Conservation (phyloP, 1,140 invertebrate genomes). For the Luehdorfia chinensis region DNA sequence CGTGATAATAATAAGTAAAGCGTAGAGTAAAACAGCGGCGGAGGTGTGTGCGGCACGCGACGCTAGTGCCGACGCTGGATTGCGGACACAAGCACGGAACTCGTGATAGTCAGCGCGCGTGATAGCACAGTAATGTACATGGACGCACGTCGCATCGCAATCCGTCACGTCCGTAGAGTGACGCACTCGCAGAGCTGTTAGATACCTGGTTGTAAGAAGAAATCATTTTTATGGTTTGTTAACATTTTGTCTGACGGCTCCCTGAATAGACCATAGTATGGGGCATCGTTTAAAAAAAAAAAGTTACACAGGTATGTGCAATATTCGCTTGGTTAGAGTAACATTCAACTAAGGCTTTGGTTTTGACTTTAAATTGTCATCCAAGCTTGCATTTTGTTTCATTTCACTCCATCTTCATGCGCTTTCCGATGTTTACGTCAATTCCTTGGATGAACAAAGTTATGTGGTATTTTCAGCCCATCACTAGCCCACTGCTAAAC, state of each 20-base stretch:
- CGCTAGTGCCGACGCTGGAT: conserved; percentile 83
- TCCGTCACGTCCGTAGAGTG: conserved; percentile 60
- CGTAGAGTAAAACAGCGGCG: conserved; percentile 57
- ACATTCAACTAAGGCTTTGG: too few species aligned
- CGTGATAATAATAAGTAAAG: conserved; percentile 59
- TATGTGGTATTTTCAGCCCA: too few species aligned
- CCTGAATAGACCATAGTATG: too few species aligned
- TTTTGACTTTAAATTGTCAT: too few species aligned
- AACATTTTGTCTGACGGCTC: too few species aligned
- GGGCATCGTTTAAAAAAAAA: not conserved
- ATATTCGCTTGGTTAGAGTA: too few species aligned
- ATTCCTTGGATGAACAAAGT: too few species aligned
- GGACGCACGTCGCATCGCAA: conserved; percentile 84
- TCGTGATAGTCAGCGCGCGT: conserved; percentile 86
- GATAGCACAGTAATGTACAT: conserved; percentile 90
- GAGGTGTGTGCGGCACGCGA: conserved; percentile 64
- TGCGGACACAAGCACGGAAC: conserved; percentile 84
- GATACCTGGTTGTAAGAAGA: conserved; percentile 36
- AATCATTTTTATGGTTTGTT: too few species aligned
- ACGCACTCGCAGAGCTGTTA: conserved; percentile 79
- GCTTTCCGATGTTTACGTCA: too few species aligned
- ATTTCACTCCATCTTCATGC: too few species aligned
- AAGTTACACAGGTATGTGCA: not conserved
- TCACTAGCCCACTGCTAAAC: too few species aligned
- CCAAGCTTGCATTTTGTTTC: too few species aligned